Base-by-base conservation (phyloP, 2,888 invertebrate genomes). In the Halictus ligatus region DNA sequence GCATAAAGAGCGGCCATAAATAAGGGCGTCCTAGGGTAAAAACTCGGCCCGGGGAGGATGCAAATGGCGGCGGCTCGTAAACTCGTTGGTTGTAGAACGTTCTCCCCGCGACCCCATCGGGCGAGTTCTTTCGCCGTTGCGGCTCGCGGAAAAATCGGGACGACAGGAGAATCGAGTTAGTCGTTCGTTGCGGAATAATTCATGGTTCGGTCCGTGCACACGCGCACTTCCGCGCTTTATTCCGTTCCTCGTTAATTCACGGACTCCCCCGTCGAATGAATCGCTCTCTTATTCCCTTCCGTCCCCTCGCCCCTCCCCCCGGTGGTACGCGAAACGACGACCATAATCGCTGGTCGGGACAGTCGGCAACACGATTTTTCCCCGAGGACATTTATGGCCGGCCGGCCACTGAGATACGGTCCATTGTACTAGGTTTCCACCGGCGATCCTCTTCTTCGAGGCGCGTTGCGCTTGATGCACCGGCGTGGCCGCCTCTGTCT, bases 211-310 rank as follows among this genome's bases (percentile, higher is more conserved):
- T 43, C 75, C 35, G 8, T 46, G 75, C 73, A 64, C 69, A 60
- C 54, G 73, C 43, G 80, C 78, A 87, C 91, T 91, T 91, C 91
- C 91, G 90, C 86, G 90, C 91, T 91, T 91, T 91, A 91, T 91
- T 85, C 86, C 81, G 50, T 60, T 77, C 88, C 91, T 91, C 88
- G 89, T 91, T 91, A 91, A 91, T 91, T 91, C 91, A 87, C 69
- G 15, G 75, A 85, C 87, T 84, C 77, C 85, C 84, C 86, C 78
- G 67, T 48, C 40, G 83, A 82, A 83, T 72, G 82, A 88, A 83
- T 86, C 83, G 89, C 85, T 64, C 60, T 80, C 78, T 50, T 79
- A 73, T 80, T 80, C 75, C 67, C 29, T 80, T 29, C 79, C 73
- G n/a, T 29, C 79, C 73, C 81, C 73, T 67, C 29, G 18, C 2